Base-by-base conservation (phyloP, 35 echinoderm and acorn worm genomes). In the Patiria miniata region DNA sequence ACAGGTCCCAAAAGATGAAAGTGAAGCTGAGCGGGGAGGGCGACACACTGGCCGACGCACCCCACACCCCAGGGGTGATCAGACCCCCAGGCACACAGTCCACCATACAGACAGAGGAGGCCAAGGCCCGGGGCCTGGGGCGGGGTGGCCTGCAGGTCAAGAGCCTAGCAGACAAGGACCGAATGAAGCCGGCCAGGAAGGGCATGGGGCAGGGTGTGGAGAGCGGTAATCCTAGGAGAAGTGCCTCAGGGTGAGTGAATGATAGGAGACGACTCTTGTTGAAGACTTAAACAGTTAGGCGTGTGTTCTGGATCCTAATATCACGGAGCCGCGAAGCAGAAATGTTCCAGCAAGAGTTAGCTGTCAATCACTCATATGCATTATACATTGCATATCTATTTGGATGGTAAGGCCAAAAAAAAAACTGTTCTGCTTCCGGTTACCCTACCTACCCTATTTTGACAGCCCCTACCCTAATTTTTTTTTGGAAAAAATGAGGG, bases 171-270 rank as follows among this genome's bases (percentile, higher is more conserved):
- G 92, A 97, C 23, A 94, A 91, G 36, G 91, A 93, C 1, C 90
- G 95, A 61, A 39, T 69, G 39, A 91, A 84, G 69, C 80, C 77
- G 16, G 12, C 42, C 4, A 36, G 51, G 38, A 84, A 81, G 1
- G 87, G 83, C 68, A 97, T 92, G 36, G 87, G 87, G 21, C 39
- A 88, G 61, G 93, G 85, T 57, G 39, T 90, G 29, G 95, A 97
- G 16, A 90, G 89, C 51, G 26, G 65, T 26, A 97, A 94, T 73
- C 95, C 95, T 18, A 37, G 92, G 18, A 91, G 91, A 50, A 97
- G 91, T 81, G 95, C 87, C 7, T 97, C 95, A 52, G 91, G 88
- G 94, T 97, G 57, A 93, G 94, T 42, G 78, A 17, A 18, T 1
- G 39, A 80, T 79, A 15, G 15, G 28, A 78, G n/a, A n/a, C n/a